phyloP scores from a whole-genome alignment of 2,113 vertebrate species.

The Saimiri boliviensis region DNA sequence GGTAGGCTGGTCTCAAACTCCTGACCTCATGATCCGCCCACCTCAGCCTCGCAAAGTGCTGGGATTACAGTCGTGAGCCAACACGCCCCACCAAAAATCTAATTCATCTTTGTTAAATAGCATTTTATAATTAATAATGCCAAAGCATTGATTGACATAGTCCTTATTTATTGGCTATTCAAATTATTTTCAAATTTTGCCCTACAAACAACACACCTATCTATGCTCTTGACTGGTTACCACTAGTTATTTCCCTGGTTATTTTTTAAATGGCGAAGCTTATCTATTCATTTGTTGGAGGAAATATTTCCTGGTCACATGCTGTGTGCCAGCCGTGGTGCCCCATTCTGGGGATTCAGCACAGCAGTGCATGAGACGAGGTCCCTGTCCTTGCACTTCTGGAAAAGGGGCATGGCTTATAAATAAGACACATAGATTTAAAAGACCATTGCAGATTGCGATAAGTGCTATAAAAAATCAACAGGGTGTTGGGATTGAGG shows the following conservation, averaged over 20 bases:
- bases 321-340: not conserved
- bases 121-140: conserved; percentile 49
- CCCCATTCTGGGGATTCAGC: not conserved
- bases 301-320: conserved; percentile 9
- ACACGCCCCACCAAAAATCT: not conserved
- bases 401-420: not conserved
- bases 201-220: not conserved
- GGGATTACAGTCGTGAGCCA: too few species aligned
- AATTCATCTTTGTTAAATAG: conserved; percentile 38
- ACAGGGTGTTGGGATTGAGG: not conserved
- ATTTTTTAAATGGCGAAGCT: not conserved
- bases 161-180: conserved; percentile 23
- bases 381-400: not conserved
- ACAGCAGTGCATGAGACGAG: too few species aligned
- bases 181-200: conserved; percentile 22
- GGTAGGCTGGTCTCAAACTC: too few species aligned
- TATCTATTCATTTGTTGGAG: conserved; percentile 28
- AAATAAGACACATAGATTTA: not conserved
- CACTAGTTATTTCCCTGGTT: not conserved
- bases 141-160: not conserved
- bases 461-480: not conserved
- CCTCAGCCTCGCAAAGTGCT: too few species aligned
- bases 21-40: too few species aligned
- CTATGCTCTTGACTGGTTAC: conserved; percentile 1
- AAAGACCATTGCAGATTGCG: not conserved